Percentiles rank a stretch among this genome's conserved stretches.
phyloP scores from a whole-genome alignment of 1,140 invertebrate species.

The Tyrophagus putrescentiae region DNA sequence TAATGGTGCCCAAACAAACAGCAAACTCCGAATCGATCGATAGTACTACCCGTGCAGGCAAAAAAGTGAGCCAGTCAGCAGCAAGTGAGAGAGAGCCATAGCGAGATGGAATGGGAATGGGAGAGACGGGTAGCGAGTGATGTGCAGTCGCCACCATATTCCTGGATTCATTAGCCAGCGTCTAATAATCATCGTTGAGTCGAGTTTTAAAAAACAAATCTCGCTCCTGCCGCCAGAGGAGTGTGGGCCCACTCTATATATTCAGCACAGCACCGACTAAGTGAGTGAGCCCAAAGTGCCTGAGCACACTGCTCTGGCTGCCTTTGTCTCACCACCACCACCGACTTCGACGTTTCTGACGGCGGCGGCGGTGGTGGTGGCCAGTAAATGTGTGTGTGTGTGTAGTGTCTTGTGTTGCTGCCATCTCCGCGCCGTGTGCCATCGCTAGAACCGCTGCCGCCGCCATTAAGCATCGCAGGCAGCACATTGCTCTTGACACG shows the following conservation, averaged over 20 bases:
- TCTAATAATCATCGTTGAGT: conserved; percentile 6
- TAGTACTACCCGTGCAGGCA: conserved; percentile 5
- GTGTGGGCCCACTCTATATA: too few species aligned
- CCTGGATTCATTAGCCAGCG: not conserved
- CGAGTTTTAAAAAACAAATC: conserved; percentile 7
- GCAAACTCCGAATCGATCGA: conserved; percentile 11
- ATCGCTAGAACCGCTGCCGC: too few species aligned
- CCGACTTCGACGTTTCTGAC: not conserved
- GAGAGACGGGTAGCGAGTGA: not conserved
- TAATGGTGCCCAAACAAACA: not conserved
- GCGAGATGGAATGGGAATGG: not conserved
- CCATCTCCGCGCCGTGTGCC: too few species aligned
- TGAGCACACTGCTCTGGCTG: not conserved
- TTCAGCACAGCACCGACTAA: too few species aligned
- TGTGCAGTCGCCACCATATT: not conserved
- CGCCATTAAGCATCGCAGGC: too few species aligned
- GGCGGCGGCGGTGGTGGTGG: not conserved
- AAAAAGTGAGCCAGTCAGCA: not conserved
- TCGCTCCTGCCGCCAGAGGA: too few species aligned
- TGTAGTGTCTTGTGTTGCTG: too few species aligned
- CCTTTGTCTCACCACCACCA: not conserved
- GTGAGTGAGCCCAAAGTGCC: conserved; percentile 2
- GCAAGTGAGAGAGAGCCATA: not conserved
- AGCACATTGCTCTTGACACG: too few species aligned
- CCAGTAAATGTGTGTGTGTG: not conserved